These are phyloP conservation scores for Sisor rabdophorus DNA, from an alignment of 2,113 vertebrate species.

Conservation along the genomic window DNA sequence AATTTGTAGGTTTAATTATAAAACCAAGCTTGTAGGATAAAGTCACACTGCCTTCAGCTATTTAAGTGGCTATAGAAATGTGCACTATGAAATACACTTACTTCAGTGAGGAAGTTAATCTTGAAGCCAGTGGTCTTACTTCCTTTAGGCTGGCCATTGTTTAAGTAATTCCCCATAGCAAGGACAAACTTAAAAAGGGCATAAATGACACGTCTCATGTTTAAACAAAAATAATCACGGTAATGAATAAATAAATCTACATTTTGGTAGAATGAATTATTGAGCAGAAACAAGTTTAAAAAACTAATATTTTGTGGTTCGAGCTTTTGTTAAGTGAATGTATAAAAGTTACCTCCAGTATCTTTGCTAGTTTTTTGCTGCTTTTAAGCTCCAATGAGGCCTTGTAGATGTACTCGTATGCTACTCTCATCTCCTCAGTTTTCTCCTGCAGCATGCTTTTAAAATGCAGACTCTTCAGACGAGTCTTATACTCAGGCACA, in stretches of 20 bases:
- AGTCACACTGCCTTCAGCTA: background rate
- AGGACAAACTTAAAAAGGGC: constrained; percentile 82
- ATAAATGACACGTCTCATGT: constrained; percentile 20
- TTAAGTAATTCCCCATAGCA: constrained; percentile 98
- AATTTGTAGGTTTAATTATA: background rate
- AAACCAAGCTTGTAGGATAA: background rate
- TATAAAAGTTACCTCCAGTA: constrained; percentile 81
- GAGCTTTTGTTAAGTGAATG: background rate
- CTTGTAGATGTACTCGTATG: constrained; percentile 84
- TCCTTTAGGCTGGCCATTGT: constrained; percentile 89
- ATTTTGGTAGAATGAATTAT: background rate
- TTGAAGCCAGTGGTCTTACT: constrained; percentile 94
- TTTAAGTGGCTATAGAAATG: background rate
- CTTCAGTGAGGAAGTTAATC: constrained; percentile 97
- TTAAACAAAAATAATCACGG: background rate
- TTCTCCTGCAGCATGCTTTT: constrained; percentile 92
- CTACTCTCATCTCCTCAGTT: constrained; percentile 87
- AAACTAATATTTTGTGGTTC: background rate
- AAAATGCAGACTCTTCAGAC: constrained; percentile 88
- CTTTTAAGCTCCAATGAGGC: constrained; percentile 89
- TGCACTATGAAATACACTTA: constrained; percentile 48
- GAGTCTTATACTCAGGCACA: constrained; percentile 89
- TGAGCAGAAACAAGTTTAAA: background rate
- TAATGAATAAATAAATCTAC: background rate
- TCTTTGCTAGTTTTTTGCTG: constrained; percentile 97